Base-by-base conservation (phyloP, 1,140 invertebrate genomes). In the Probaryconus sp. region DNA sequence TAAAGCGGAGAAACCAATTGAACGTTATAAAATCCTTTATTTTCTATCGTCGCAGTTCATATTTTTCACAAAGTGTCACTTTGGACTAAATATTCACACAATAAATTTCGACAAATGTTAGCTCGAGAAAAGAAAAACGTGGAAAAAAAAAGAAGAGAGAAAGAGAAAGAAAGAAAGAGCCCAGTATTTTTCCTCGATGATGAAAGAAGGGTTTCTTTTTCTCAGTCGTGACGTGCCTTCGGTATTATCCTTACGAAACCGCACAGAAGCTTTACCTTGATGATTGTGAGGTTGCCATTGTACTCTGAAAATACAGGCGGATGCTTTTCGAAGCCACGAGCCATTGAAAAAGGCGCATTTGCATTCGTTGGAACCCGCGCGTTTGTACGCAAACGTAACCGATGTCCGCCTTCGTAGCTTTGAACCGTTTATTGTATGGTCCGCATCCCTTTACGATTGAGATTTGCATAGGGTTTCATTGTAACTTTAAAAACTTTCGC, bases 201-300 rank as follows among this genome's bases (percentile, higher is more conserved):
- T 61, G 50, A 72, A 72, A 63, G 47, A 53, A 64, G 3, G 33
- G 26, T 69, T 53, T 60, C 35, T 53, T 64, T 65, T 60, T 69
- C 38, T 43, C 37, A n/a, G 24, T 45, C 45, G 47, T 47, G 45
- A 60, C 55, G 43, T 58, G 64, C 55, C 47, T 48, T 63, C 31
- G 47, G 35, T 40, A 63, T 55, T 68, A 58, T 68, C 28, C 53
- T 43, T 18, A 45, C 21, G 31, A 70, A 61, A 53, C 9, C 42
- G 30, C 18, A 28, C 37, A 60, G 47, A 42, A 56, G 60, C 69
- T 56, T 51, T 51, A 45, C 28, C 53, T 42, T 33, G 47, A 58
- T 65, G 69, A 65, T 73, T 60, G 69, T 58, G 58, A 47, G 53
- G 60, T 40, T 51, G 43, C 42, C 61, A 73, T 73, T 73, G 69